Base-by-base conservation (phyloP, 1,140 invertebrate species). In the Coenobita brevimanus region DNA sequence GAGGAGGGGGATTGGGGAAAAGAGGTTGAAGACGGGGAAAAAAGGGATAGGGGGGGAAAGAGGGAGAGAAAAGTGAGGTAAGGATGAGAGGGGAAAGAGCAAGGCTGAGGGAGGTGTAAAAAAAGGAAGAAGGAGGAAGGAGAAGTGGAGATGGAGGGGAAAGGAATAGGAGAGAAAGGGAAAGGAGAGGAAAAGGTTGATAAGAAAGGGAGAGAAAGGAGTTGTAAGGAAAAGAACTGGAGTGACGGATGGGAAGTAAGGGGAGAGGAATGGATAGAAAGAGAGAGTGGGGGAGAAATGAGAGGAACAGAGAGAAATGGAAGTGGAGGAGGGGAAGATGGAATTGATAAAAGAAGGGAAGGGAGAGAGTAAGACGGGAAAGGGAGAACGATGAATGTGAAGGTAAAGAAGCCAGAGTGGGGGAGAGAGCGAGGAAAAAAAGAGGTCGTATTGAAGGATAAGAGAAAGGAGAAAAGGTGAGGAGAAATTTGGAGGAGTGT, bases 181-280 rank as follows among this genome's bases (percentile, higher is more conserved):
- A 57, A n/a, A 57, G n/a, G 54, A 57, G 54, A 57, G 54, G n/a
- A 21, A 73, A 38, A 73, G 69, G 36, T 27, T 21, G 69, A 73
- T 24, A 73, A 38, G 36, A 17, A 73, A 38, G 36, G 24, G 36
- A 38, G 36, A 38, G 21, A 21, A 36, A 38, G 36, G 24, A 30
- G 69, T 30, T n/a, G 13, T 27, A 24, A 4, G 21, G 10, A 21
- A 36, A 21, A 36, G n/a, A 30, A 73, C n/a, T 21, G 36, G 69
- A 24, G 21, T 27, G 36, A 21, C 6, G 36, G 33, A 13, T 27
- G 30, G 30, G n/a, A 3, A 30, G 36, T 30, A 24, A 33, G 10
- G 54, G 13, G 64, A 24, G 15, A 24, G 64, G 27, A 67, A 27
- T 10, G 24, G 64, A 67, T 8, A 67, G 15, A 27, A 27, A 24